These are phyloP conservation scores for Ectropis grisescens DNA, from an alignment of 1,140 invertebrate genomes.

Conservation along the genomic window DNA sequence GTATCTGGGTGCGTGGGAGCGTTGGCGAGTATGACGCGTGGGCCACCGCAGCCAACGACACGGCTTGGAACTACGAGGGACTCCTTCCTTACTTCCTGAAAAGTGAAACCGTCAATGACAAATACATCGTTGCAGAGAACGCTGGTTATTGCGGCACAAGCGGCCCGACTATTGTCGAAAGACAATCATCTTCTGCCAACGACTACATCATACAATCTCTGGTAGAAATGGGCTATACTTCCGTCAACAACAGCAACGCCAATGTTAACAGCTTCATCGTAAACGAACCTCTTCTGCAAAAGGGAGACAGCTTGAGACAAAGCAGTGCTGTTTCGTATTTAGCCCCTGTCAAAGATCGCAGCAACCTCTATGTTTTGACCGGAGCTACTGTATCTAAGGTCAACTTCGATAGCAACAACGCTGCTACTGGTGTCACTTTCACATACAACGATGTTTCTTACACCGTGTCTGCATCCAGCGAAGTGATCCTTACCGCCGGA, in stretches of 20 bases:
- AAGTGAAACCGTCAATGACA: neutral
- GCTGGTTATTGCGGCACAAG: neutral
- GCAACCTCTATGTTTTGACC: neutral
- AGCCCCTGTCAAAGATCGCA: neutral
- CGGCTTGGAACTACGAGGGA: conserved; percentile 19
- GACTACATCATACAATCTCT: neutral
- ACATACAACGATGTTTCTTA: conserved; percentile 2
- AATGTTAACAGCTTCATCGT: neutral
- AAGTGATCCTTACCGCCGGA: conserved; percentile 6
- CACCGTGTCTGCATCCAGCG: conserved; percentile 5
- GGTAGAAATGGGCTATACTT: neutral
- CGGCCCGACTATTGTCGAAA: neutral
- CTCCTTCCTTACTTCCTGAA: neutral
- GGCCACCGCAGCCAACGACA: conserved; percentile 68
- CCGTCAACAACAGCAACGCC: too few relatives aligned
- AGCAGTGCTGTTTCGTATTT: neutral
- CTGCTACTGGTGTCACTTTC: neutral
- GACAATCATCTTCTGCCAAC: neutral
- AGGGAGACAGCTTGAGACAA: neutral
- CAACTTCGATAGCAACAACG: neutral
- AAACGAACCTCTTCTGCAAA: neutral
- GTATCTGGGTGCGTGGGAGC: conserved; percentile 83
- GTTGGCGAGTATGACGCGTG: conserved; percentile 78
- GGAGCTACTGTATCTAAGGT: neutral
- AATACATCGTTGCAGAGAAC: neutral